Percentiles rank a stretch among this genome's conserved stretches.
These are phyloP conservation scores for Agelaius phoeniceus DNA, from an alignment of 2,113 vertebrate genomes.

Conservation along the genomic window DNA sequence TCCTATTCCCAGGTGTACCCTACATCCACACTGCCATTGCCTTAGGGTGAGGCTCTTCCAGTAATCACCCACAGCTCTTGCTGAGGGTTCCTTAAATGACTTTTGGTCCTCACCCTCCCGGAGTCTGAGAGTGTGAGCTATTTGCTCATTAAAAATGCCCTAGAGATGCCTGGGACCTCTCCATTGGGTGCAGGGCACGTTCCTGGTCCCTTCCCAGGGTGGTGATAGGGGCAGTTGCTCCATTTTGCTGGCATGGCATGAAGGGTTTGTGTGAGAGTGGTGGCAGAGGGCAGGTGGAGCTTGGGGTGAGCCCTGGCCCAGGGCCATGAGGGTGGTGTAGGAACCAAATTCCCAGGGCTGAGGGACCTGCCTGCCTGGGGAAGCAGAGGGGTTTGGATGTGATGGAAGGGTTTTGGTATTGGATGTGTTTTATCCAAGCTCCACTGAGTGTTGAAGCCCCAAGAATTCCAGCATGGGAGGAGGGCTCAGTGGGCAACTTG, in stretches of 20 bases:
- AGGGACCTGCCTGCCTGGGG: background rate
- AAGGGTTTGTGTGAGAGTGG: background rate
- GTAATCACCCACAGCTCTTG: background rate
- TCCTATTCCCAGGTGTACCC: background rate
- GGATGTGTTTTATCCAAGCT: background rate
- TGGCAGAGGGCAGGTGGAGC: background rate
- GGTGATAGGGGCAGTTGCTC: background rate
- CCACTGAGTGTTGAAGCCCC: background rate
- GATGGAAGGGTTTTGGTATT: background rate
- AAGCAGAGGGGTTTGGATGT: background rate
- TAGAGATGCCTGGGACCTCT: background rate
- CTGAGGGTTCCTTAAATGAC: background rate
- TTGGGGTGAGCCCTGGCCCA: background rate
- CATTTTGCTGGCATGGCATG: background rate
- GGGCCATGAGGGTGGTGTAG: background rate
- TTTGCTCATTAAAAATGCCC: background rate
- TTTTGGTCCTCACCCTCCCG: background rate
- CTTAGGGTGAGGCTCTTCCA: background rate
- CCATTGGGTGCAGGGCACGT: background rate
- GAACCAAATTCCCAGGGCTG: background rate
- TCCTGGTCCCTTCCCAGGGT: background rate
- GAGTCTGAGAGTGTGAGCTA: background rate
- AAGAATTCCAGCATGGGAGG: background rate
- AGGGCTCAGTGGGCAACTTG: background rate
- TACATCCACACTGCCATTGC: accelerated